Evolutionary conservation across 2,113 vertebrate genomes (phyloP), one percentile per base, ranked within the genome.

Genomic region (Carettochelys insculpta): DNA sequence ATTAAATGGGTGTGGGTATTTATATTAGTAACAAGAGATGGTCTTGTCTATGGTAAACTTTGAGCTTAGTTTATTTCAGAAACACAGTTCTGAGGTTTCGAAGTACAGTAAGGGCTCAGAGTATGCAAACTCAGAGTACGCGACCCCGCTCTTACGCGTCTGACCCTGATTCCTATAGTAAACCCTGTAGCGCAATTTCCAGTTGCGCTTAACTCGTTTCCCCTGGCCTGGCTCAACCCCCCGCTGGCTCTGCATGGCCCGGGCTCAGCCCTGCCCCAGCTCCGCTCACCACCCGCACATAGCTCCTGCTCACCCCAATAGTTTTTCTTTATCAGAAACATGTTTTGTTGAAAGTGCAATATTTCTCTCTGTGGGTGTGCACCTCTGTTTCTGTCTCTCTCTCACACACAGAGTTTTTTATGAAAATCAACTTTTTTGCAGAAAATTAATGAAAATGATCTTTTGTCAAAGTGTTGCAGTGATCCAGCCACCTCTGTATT

Each of bases 1-100:
- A 77, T 80, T 92, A 76, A 92, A 84, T 81, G 85, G 48, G 85
- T 68, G 93, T 83, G 94, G 93, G 94, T 97, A 97, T 96, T 95
- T 82, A 91, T 86, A 88, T 90, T 24, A 3, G 94, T 94, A 84
- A 94, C 92, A 71, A 34, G 88, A 94, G 89, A 61, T 86, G 5
- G 9, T 92, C 71, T 92, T 77, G 52, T 85, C 88, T 85, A 79
- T 79, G 83, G 92, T 85, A 73, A 78, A 81, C 85, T 81, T 41
- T 13, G 41, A 84, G 90, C 78, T 86, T 89, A 82, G 43, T 90
- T 92, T 92, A 61, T 84, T 93, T 94, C 84, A 80, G 90, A 84
- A 95, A 96, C 93, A 79, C 52, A 19, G 85, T 93, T 34, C 90
- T 93, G 47, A 75, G 61, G 94, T 95, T 94, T 93, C 91, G 96